Evolutionary conservation across 2,113 vertebrate species (phyloP), one percentile per base, ranked within the genome.

Genomic region (Mugil cephalus): DNA sequence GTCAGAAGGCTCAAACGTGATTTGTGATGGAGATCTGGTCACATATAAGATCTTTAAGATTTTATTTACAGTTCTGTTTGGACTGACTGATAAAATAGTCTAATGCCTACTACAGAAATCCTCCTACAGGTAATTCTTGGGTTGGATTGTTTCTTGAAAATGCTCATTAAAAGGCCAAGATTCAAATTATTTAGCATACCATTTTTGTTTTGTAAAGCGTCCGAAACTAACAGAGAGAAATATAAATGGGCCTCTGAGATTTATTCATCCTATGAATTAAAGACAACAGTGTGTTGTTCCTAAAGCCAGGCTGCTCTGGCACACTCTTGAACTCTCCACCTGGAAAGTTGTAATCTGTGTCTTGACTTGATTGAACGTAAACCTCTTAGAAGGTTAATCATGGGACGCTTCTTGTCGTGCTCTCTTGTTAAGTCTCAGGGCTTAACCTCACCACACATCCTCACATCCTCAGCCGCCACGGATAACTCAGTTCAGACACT

Each of bases 291-390:
- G 24, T 30, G 24, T 5, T 30, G 2, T 5, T 30, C 24, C 24
- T 5, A 30, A 30, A 2, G 24, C 24, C 2, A 30, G 24, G 24
- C 0, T 42, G 15, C 39, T 51, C 8, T 11, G 40, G 15, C 19
- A 34, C 34, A 7, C 46, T 53, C 36, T 10, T 51, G n/a, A 82
- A 75, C 68, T 54, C 45, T 74, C 1, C 30, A 48, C 68, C 72
- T 75, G 84, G 84, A 87, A 77, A 67, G 54, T 83, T 70, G 38
- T 84, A 90, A 92, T 88, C 74, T 69, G 51, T 34, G 14, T 83
- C 84, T 91, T 86, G 75, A 88, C 74, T 91, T 93, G 76, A 93
- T 84, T 87, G 79, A 69, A 79, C 63, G 12, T 91, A 89, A 92
- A 82, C 87, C 83, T 91, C 89, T 94, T 91, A 91, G 42, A 63